phyloP scores from a whole-genome alignment of 2,888 invertebrate genomes.

The Ophion slaviceki region DNA sequence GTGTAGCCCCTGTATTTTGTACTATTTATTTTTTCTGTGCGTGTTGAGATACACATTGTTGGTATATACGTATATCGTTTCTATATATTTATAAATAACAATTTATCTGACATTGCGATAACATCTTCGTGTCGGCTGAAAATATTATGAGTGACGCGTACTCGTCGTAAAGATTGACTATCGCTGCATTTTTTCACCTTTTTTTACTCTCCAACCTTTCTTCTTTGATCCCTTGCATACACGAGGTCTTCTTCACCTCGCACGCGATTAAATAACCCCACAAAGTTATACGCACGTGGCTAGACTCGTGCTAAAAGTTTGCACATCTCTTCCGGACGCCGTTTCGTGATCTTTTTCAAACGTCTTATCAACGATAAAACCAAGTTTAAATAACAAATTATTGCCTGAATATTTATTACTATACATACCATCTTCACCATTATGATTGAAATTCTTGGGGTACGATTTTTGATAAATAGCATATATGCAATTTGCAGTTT shows the following conservation, averaged over 20 bases:
- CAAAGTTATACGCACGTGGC: constrained; percentile 39
- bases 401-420: neutral
- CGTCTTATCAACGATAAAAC: neutral
- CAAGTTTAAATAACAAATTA: neutral
- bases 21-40: no score
- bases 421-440: no score
- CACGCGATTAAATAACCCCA: constrained; percentile 29
- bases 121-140: neutral
- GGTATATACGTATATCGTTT: no score
- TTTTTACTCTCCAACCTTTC: neutral
- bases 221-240: neutral
- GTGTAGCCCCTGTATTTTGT: no score
- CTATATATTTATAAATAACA: no score
- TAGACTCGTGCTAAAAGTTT: constrained; percentile 27
- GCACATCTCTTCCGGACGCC: neutral
- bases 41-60: no score
- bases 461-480: no score
- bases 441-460: no score
- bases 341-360: neutral
- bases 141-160: neutral
- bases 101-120: no score
- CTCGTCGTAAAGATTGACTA: neutral
- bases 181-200: neutral
- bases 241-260: neutral
- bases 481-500: no score